A percentile compares a stretch with the other conserved stretches of the same genome.
Conservation (phyloP, 2,888 invertebrate genomes). For the Melanophora roralis region DNA sequence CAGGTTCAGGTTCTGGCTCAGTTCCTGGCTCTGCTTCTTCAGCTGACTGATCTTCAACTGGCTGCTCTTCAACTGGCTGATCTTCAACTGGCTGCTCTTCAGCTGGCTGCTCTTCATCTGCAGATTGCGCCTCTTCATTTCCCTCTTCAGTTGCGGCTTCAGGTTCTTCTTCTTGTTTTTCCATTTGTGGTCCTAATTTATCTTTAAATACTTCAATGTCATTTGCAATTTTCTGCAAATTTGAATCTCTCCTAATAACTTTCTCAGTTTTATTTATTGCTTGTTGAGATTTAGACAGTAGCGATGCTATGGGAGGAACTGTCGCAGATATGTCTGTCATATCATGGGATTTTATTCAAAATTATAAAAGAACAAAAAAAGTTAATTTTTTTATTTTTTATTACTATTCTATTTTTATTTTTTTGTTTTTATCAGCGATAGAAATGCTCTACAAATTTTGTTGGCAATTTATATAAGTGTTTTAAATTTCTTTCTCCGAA, state of each 20-base stretch:
- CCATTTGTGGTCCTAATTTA: slow-evolving; percentile 21
- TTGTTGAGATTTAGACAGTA: not conserved
- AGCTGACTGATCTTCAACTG: not conserved
- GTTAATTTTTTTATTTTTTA: no score
- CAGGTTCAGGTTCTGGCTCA: not conserved
- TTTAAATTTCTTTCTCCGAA: no score
- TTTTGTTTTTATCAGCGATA: no score
- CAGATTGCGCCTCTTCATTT: not conserved
- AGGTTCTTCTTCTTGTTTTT: slow-evolving; percentile 47
- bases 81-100: not conserved
- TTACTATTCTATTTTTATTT: no score
- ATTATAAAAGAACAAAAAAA: not conserved
- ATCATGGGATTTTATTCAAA: slow-evolving; percentile 19
- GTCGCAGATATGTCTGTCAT: not conserved
- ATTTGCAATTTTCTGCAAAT: not conserved
- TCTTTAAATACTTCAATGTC: slow-evolving; percentile 50
- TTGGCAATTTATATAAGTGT: no score
- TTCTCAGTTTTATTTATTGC: not conserved
- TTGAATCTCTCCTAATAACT: not conserved
- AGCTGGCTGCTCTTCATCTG: not conserved
- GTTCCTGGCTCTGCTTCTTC: slow-evolving; percentile 13
- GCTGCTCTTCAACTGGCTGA: not conserved
- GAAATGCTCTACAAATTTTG: no score
- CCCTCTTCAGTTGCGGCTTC: slow-evolving; percentile 17
- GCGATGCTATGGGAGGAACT: slow-evolving; percentile 18